Conservation (phyloP, 2,113 vertebrate species). For the Cynopterus brachyotis region DNA sequence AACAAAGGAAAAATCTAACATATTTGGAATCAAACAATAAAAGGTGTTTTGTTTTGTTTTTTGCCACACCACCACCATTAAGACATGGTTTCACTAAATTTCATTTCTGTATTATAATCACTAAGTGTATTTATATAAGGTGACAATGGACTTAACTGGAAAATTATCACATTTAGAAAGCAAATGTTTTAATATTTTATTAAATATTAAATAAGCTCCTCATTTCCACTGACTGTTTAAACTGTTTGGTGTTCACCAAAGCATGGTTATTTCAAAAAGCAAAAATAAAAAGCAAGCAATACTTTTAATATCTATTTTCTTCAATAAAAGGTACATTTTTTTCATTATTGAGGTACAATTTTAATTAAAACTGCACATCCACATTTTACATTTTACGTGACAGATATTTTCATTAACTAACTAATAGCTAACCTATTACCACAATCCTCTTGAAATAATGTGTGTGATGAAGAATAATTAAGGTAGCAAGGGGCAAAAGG, state of each 20-base stretch:
- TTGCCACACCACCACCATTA: not conserved
- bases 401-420: constrained; percentile 77
- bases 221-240: not conserved
- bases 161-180: constrained; percentile 43
- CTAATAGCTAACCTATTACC: constrained; percentile 78
- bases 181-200: constrained; percentile 25
- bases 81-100: not conserved
- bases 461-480: constrained; percentile 79
- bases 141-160: constrained; percentile 20
- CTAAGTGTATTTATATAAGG: not conserved
- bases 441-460: constrained; percentile 72
- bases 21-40: constrained; percentile 25
- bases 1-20: not conserved
- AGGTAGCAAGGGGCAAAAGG: constrained; percentile 80
- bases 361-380: constrained; percentile 62
- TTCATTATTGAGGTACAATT: constrained; percentile 59
- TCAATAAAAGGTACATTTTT: constrained; percentile 58
- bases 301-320: constrained; percentile 42
- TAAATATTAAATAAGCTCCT: not conserved
- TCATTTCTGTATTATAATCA: not conserved
- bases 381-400: constrained; percentile 73
- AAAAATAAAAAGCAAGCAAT: not conserved
- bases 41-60: not conserved
- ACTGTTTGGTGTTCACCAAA: not conserved
- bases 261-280: constrained; percentile 28